These are phyloP conservation scores for Coranthus polyacanthus DNA, from an alignment of 2,797 vertebrate species.

Conservation along the genomic window DNA sequence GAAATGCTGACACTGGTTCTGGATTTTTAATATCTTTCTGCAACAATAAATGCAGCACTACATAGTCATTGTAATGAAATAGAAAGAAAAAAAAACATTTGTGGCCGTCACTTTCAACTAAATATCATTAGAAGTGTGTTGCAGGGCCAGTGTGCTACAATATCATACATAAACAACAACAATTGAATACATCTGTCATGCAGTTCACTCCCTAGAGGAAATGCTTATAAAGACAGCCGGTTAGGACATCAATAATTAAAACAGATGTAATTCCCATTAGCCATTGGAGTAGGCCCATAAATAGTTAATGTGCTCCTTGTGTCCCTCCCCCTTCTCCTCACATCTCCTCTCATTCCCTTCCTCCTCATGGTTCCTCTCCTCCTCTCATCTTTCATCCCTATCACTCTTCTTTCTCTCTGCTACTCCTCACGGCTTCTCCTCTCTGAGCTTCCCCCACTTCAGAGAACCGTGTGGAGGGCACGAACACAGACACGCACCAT, in stretches of 20 bases:
- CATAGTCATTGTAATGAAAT: slow-evolving; percentile 28
- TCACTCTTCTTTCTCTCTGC: slow-evolving; percentile 22
- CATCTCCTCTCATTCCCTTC: slow-evolving; percentile 40
- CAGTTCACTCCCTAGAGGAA: slow-evolving; percentile 63
- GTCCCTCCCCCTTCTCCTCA: slow-evolving; percentile 51
- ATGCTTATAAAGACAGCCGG: slow-evolving; percentile 80
- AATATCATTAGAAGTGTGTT: too few relatives aligned
- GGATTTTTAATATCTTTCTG: background rate
- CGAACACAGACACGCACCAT: slow-evolving; percentile 47
- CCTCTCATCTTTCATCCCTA: slow-evolving; percentile 64
- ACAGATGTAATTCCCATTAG: slow-evolving; percentile 85
- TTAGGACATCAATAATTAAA: slow-evolving; percentile 88
- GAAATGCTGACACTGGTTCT: slow-evolving; percentile 23
- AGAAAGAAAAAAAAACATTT: slow-evolving; percentile 10
- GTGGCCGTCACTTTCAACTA: slow-evolving; percentile 15
- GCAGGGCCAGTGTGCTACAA: slow-evolving; percentile 30
- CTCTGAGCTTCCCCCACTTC: slow-evolving; percentile 15
- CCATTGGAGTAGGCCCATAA: slow-evolving; percentile 78
- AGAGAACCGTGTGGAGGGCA: slow-evolving; percentile 39
- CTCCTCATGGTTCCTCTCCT: slow-evolving; percentile 43
- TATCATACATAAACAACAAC: slow-evolving; percentile 74
- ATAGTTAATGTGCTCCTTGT: slow-evolving; percentile 82
- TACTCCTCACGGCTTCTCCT: slow-evolving; percentile 42
- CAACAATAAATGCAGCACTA: slow-evolving; percentile 1
- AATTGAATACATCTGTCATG: slow-evolving; percentile 68